phyloP scores from a whole-genome alignment of 2,113 vertebrate genomes.

The Cyphomyrus plagiostoma region DNA sequence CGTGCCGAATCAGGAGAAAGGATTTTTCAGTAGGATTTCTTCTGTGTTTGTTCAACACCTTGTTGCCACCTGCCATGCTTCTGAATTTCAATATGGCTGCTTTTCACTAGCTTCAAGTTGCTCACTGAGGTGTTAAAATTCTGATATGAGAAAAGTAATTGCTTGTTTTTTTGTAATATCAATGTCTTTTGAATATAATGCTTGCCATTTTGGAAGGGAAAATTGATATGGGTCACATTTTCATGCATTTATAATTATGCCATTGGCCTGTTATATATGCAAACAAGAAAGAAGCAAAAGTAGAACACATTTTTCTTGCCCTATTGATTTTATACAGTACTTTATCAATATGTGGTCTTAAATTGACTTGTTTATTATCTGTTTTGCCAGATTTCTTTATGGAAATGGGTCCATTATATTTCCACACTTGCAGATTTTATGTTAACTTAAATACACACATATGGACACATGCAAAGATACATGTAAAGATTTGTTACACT shows the following conservation, averaged over 20 bases:
- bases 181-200: background rate
- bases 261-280: background rate
- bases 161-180: background rate
- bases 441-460: background rate
- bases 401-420: background rate
- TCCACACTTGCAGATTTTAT: background rate
- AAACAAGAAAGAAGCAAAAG: background rate
- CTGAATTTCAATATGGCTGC: background rate
- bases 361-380: background rate
- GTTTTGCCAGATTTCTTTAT: background rate
- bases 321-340: background rate
- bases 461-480: background rate
- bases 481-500: background rate
- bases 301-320: background rate
- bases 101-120: background rate
- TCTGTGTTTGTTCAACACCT: background rate
- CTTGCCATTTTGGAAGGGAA: background rate
- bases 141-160: constrained; percentile 2
- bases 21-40: background rate
- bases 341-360: background rate
- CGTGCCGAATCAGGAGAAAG: background rate
- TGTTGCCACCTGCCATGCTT: background rate
- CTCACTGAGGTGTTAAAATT: background rate
- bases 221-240: background rate
- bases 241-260: background rate